phyloP scores from a whole-genome alignment of 2,888 invertebrate genomes.

The Hirtodrosophila histrioides region DNA sequence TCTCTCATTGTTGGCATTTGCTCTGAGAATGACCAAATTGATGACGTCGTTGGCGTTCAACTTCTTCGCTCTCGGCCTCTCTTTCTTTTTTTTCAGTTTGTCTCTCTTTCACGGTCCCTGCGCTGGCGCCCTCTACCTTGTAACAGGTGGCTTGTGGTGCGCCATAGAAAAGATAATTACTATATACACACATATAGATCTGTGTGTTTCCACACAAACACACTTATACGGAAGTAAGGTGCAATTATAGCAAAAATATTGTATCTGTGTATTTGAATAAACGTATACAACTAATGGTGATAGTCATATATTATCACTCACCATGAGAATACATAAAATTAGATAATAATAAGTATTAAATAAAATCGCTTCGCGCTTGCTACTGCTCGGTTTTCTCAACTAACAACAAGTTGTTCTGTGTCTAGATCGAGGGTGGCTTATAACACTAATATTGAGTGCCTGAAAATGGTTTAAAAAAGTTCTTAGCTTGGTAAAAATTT shows the following conservation, averaged over 20 bases:
- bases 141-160: slow-evolving; percentile 38
- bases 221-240: slow-evolving; percentile 29
- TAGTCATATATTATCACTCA: slow-evolving; percentile 33
- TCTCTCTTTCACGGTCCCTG: background rate
- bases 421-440: background rate
- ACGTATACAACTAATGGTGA: background rate
- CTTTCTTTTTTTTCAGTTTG: background rate
- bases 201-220: background rate
- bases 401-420: background rate
- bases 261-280: background rate
- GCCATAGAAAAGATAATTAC: slow-evolving; percentile 30
- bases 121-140: slow-evolving; percentile 1
- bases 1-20: too few species aligned
- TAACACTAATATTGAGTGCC: background rate
- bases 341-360: slow-evolving; percentile 14
- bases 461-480: too few species aligned
- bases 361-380: slow-evolving; percentile 3
- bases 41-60: slow-evolving; percentile 19
- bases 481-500: too few species aligned
- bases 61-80: slow-evolving; percentile 1
- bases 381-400: background rate
- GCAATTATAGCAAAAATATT: slow-evolving; percentile 40
- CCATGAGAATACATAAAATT: slow-evolving; percentile 38
- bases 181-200: slow-evolving; percentile 1
- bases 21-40: background rate